Conservation (phyloP, 2,888 invertebrate genomes). For the Troides aeacus region DNA sequence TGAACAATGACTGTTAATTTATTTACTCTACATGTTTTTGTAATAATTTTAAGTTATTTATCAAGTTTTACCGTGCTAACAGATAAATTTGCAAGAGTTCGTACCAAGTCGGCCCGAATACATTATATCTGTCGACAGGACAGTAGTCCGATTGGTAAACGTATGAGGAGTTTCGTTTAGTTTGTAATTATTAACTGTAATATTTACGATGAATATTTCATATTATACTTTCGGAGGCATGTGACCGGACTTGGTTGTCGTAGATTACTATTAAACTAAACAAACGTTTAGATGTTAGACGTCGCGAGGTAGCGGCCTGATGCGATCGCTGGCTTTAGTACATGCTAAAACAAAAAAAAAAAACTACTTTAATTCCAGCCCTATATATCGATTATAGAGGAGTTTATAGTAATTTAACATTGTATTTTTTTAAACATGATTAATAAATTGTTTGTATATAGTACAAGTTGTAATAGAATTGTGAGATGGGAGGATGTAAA, state of each 20-base stretch:
- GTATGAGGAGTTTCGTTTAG: conserved; percentile 59
- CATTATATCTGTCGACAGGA: conserved; percentile 63
- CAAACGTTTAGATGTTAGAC: conserved; percentile 51
- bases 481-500: conserved; percentile 70
- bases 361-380: conserved; percentile 75
- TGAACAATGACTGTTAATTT: conserved; percentile 78
- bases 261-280: conserved; percentile 35
- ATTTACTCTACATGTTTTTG: conserved; percentile 64
- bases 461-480: conserved; percentile 76
- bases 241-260: conserved; percentile 51
- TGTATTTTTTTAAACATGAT: conserved; percentile 71
- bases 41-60: conserved; percentile 74
- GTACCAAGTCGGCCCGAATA: conserved; percentile 51
- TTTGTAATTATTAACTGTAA: conserved; percentile 46
- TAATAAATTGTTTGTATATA: conserved; percentile 77
- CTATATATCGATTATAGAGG: conserved; percentile 68
- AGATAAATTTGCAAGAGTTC: conserved; percentile 52
- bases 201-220: conserved; percentile 36
- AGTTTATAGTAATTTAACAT: conserved; percentile 71
- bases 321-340: conserved; percentile 68
- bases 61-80: conserved; percentile 63
- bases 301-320: conserved; percentile 59
- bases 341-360: conserved; percentile 66
- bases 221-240: conserved; percentile 55
- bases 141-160: conserved; percentile 54